Base-by-base conservation (phyloP, 1,140 invertebrate species). In the Camponotus pennsylvanicus region DNA sequence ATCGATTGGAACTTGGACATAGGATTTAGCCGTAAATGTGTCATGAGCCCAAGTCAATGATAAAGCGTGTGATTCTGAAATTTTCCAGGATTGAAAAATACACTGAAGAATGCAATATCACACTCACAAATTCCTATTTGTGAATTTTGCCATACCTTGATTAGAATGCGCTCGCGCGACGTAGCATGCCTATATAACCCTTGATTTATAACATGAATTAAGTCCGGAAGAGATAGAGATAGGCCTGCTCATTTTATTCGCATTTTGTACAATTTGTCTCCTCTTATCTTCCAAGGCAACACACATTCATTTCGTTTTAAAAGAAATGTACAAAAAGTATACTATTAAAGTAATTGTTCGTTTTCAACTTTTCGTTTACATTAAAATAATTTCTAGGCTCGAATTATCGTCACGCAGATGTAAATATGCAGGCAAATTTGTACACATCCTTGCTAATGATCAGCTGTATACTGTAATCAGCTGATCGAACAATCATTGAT, bases 1-100 rank as follows among this genome's bases (percentile, higher is more conserved):
- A 90, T 87, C 18, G 66, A 57, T 2, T 49, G 57, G 0, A 89
- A 59, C 40, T 63, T 89, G 0, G 67, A n/a, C 6, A 63, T 63
- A 13, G 45, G 27, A 66, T 49, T 82, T 3, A 73, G 13, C 18
- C 59, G 64, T 15, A 83, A 42, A 11, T 57, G 71, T 13, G 59
- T 71, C 52, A 89, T 85, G 18, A 9, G 9, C 2, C 21, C 15
- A 18, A 8, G 18, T 11, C 57, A 7, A 27, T 4, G 45, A 3
- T 49, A 18, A 52, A 34, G 11, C 27, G 5, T 21, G 21, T 0
- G 21, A 21, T 32, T 13, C 32, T 63, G 59, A 27, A 32, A 32
- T 63, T 27, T 2, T 2, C 9, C 11, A 27, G 59, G 42, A 45
- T 45, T 45, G 42, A 11, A 45, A 45, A 27, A 13, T 5, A 63